These are phyloP conservation scores for Ochropacha duplaris DNA, from an alignment of 2,888 invertebrate species.

Conservation along the genomic window DNA sequence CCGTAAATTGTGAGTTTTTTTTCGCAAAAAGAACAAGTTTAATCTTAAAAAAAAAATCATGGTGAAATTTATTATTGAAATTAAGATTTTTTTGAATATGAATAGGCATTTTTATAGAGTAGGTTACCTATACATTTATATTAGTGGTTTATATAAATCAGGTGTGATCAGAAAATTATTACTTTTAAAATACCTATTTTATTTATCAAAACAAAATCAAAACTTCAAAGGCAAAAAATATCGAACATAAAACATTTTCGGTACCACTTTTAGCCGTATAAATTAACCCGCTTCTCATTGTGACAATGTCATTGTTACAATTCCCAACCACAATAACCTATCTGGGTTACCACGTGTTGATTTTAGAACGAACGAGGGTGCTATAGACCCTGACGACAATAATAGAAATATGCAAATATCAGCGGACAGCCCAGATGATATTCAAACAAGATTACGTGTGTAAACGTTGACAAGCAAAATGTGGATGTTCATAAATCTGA, in stretches of 20 bases:
- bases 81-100: not conserved
- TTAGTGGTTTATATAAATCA: too few species aligned
- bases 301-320: constrained; percentile 48
- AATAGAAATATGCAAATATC: constrained; percentile 76
- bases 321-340: constrained; percentile 39
- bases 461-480: constrained; percentile 58
- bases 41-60: not conserved
- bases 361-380: constrained; percentile 51
- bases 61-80: not conserved
- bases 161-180: too few species aligned
- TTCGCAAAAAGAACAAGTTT: not conserved
- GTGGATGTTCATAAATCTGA: constrained; percentile 52
- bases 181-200: too few species aligned
- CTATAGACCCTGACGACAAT: constrained; percentile 49
- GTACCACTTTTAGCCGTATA: not conserved
- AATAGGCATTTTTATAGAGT: too few species aligned
- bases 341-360: constrained; percentile 54
- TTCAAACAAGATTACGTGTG: constrained; percentile 68
- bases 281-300: constrained; percentile 12
- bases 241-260: not conserved
- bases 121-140: too few species aligned
- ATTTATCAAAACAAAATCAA: not conserved
- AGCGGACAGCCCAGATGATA: constrained; percentile 54
- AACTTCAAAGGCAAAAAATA: not conserved
- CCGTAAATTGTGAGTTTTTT: not conserved